Conservation (phyloP, 2,113 vertebrate genomes). For the Acinonyx jubatus region DNA sequence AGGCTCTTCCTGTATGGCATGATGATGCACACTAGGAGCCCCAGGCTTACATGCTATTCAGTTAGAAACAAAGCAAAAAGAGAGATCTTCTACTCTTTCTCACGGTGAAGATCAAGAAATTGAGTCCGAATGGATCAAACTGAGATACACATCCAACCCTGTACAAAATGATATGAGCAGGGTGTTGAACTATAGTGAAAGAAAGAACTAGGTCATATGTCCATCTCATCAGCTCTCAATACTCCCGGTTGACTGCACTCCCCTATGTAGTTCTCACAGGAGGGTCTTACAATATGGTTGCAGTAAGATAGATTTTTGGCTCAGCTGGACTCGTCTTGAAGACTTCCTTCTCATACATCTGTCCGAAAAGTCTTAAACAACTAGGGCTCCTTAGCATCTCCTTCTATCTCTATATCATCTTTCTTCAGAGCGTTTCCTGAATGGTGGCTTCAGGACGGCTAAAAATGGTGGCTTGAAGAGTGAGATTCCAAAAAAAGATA, state of each 20-base stretch:
- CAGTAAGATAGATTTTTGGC: neutral
- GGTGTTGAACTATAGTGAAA: neutral
- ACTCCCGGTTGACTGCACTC: neutral
- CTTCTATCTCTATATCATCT: neutral
- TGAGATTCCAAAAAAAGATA: neutral
- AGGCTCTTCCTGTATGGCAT: neutral
- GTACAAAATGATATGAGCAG: neutral
- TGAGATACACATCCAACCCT: neutral
- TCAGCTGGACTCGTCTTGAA: neutral
- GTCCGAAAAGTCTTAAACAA: neutral
- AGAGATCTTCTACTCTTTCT: neutral
- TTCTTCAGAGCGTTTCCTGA: neutral
- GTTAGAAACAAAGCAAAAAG: neutral
- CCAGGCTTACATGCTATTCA: neutral
- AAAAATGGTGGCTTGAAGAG: neutral
- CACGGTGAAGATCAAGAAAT: neutral
- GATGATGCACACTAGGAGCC: neutral
- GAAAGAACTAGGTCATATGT: neutral
- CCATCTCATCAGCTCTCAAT: neutral
- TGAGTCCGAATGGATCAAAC: neutral
- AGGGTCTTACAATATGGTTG: neutral
- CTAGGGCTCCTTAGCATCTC: neutral
- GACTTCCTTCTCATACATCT: neutral
- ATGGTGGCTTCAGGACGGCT: neutral
- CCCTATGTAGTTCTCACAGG: neutral